Evolutionary conservation across 2,888 invertebrate genomes (phyloP).

Genomic region (Platycheirus albimanus): DNA sequence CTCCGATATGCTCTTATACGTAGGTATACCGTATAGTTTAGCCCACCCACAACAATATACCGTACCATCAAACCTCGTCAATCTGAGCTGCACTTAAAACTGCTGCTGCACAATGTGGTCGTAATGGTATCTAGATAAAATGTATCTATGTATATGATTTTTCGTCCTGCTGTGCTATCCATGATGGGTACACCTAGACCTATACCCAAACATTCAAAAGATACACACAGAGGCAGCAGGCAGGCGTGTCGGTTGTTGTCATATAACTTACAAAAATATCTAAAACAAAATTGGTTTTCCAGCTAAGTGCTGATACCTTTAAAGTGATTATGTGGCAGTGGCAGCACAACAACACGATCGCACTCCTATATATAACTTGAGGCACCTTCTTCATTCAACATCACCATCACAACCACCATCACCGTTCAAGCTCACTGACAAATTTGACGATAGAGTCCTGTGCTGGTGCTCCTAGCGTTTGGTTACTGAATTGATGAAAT

Average conservation of each 20-base stretch:
- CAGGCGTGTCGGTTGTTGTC: constrained; percentile 8
- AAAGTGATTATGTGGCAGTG: constrained; percentile 57
- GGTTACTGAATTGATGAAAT: constrained; percentile 64
- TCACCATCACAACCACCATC: not conserved
- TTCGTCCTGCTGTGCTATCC: not conserved
- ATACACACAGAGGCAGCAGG: constrained; percentile 22
- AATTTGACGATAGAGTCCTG: constrained; percentile 43
- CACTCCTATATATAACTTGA: not conserved
- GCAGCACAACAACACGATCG: not conserved
- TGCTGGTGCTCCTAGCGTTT: constrained; percentile 29
- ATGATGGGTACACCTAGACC: not conserved
- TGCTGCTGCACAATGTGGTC: constrained; percentile 6
- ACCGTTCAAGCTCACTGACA: constrained; percentile 18
- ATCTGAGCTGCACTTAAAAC: constrained; percentile 15
- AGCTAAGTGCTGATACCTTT: constrained; percentile 42
- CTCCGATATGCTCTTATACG: not conserved
- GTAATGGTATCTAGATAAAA: constrained; percentile 1
- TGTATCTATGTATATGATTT: not conserved
- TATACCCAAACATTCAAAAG: constrained; percentile 5
- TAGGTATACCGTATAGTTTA: too few species aligned
- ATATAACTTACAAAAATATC: constrained; percentile 47
- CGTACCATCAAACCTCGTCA: constrained; percentile 12
- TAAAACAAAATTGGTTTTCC: constrained; percentile 44
- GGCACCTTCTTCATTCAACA: not conserved
- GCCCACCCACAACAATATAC: not conserved